Percentiles rank a stretch among this genome's conserved stretches.
phyloP scores from a whole-genome alignment of 2,113 vertebrate genomes.

The Murina feae region DNA sequence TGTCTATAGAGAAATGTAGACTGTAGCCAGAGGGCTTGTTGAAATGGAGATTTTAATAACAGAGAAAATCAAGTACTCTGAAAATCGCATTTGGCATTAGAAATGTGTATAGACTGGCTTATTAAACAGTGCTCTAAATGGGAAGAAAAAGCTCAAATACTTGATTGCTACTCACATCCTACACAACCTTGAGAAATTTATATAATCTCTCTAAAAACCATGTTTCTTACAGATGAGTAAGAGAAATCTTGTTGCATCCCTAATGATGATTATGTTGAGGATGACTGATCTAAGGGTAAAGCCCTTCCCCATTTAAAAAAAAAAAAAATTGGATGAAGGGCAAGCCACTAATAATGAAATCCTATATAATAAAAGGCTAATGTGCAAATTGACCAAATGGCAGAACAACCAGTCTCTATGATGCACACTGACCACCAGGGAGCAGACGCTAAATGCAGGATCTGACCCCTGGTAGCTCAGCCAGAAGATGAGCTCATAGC shows the following conservation, averaged over 20 bases:
- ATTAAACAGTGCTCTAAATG: constrained; percentile 1
- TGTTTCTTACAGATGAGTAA: neutral
- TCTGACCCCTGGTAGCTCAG: too few relatives aligned
- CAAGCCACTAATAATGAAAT: neutral
- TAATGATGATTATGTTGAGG: neutral
- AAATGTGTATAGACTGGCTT: constrained; percentile 1
- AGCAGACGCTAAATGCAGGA: too few relatives aligned
- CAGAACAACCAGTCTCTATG: too few relatives aligned
- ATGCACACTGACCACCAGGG: too few relatives aligned
- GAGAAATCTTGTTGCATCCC: neutral
- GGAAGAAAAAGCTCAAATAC: neutral
- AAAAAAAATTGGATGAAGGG: neutral
- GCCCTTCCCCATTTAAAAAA: neutral
- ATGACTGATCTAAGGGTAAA: neutral
- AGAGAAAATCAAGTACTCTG: constrained; percentile 47
- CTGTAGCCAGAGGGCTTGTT: constrained; percentile 15
- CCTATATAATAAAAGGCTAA: too few relatives aligned
- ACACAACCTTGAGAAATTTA: neutral
- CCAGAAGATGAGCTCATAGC: too few relatives aligned
- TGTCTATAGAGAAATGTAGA: constrained; percentile 38
- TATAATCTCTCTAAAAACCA: neutral
- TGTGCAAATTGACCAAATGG: too few relatives aligned
- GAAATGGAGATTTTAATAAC: constrained; percentile 50
- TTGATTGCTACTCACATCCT: neutral
- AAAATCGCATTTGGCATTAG: constrained; percentile 49